A percentile compares a stretch with the other conserved stretches of the same genome.
phyloP scores from a whole-genome alignment of 1,140 invertebrate species.

The Drosophila truncata region DNA sequence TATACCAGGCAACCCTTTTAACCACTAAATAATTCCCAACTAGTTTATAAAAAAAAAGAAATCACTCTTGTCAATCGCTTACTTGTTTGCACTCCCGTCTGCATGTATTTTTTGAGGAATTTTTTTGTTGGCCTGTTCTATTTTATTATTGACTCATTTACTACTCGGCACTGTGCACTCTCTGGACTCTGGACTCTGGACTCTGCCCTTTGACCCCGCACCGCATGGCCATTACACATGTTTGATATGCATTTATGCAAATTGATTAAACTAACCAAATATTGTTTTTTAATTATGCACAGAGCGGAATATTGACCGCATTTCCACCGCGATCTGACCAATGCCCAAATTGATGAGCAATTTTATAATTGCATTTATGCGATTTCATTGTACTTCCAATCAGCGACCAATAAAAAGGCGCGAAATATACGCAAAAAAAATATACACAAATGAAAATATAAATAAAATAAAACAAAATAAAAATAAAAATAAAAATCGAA shows the following conservation, averaged over 20 bases:
- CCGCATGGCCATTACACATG: conserved; percentile 35
- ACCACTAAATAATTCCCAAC: conserved; percentile 5
- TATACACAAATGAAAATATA: not conserved
- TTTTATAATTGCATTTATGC: conserved; percentile 82
- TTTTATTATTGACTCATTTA: conserved; percentile 40
- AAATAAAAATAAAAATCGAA: conserved; percentile 3
- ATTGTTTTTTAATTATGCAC: conserved; percentile 83
- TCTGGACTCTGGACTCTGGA: not conserved
- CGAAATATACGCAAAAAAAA: not conserved
- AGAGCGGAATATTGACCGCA: conserved; percentile 66
- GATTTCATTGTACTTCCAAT: conserved; percentile 56
- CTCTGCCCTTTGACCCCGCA: conserved; percentile 10
- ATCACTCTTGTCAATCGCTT: conserved; percentile 4
- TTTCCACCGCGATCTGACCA: conserved; percentile 55
- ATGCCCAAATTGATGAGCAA: conserved; percentile 74
- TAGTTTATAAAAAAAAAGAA: conserved; percentile 5
- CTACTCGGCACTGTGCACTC: conserved; percentile 1
- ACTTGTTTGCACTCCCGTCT: conserved; percentile 28
- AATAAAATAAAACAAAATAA: not conserved
- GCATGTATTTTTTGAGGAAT: conserved; percentile 10
- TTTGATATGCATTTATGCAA: conserved; percentile 69
- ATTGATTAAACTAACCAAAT: conserved; percentile 84
- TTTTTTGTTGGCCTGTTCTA: conserved; percentile 24
- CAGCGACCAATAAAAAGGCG: conserved; percentile 31
- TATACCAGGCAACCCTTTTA: not conserved